These are phyloP conservation scores for Cettia cetti DNA, from an alignment of 2,113 vertebrate species.

Conservation along the genomic window DNA sequence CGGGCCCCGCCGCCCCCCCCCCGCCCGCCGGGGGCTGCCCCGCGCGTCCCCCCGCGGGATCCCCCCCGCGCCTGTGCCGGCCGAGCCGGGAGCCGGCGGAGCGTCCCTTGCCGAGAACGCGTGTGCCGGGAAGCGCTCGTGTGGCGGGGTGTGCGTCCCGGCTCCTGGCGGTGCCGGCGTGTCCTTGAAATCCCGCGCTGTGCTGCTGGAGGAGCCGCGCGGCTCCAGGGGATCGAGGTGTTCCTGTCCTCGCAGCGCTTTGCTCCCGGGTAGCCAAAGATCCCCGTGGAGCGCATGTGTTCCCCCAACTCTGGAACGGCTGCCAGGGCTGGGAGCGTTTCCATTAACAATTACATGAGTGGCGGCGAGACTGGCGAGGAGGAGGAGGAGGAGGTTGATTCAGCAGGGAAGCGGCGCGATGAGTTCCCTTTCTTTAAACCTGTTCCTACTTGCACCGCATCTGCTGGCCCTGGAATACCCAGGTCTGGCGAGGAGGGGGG, in stretches of 20 bases:
- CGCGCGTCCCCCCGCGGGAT: background rate
- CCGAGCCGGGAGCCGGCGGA: background rate
- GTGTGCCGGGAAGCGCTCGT: rapidly evolving
- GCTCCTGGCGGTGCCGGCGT: background rate
- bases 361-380: background rate
- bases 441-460: background rate
- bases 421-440: background rate
- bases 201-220: background rate
- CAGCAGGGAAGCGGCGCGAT: background rate
- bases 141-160: background rate
- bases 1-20: too few species aligned
- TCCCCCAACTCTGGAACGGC: background rate
- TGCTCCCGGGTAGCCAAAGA: rapidly evolving
- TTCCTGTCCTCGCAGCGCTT: rapidly evolving
- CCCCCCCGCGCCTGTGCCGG: background rate
- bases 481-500: background rate
- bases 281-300: rapidly evolving
- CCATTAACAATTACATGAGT: background rate
- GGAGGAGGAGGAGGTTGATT: background rate
- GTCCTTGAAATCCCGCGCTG: background rate
- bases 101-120: rapidly evolving
- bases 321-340: background rate
- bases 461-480: background rate
- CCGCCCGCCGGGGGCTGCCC: background rate
- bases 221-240: rapidly evolving